phyloP scores from a whole-genome alignment of 2,113 vertebrate species.

The Cyprichromis sp. region DNA sequence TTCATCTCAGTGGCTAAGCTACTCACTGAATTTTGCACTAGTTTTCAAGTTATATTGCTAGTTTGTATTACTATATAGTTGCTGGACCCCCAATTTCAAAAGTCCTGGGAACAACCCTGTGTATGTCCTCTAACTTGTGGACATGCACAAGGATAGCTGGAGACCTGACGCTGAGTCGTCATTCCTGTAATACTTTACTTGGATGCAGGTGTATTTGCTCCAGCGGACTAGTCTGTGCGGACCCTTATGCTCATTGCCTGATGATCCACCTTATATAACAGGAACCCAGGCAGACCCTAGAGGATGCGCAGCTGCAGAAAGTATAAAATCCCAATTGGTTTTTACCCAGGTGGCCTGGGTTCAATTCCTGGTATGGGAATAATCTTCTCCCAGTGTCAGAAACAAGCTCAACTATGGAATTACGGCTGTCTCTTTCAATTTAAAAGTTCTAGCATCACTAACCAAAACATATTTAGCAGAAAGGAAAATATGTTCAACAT shows the following conservation, averaged over 20 bases:
- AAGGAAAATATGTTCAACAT: background rate
- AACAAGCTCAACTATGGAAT: fast-evolving
- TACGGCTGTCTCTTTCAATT: fast-evolving
- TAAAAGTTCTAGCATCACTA: background rate
- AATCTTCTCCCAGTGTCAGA: background rate
- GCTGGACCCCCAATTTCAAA: background rate
- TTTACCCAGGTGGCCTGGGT: background rate
- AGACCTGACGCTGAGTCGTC: background rate
- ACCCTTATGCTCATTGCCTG: background rate
- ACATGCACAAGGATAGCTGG: background rate
- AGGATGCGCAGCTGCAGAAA: background rate
- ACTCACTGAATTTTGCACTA: background rate
- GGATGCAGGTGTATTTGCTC: background rate
- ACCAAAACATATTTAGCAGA: background rate
- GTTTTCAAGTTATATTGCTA: background rate
- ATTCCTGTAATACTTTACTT: background rate
- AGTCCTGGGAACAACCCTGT: background rate
- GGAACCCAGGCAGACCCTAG: background rate
- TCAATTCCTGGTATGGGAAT: background rate
- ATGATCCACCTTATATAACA: background rate
- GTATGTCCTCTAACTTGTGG: background rate
- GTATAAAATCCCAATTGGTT: fast-evolving
- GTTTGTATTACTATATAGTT: background rate
- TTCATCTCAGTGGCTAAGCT: background rate
- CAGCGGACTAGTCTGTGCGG: background rate